Evolutionary conservation across 1,140 invertebrate species (phyloP), one percentile per base, ranked within the genome.

Genomic region (Cecropterus lyciades): DNA sequence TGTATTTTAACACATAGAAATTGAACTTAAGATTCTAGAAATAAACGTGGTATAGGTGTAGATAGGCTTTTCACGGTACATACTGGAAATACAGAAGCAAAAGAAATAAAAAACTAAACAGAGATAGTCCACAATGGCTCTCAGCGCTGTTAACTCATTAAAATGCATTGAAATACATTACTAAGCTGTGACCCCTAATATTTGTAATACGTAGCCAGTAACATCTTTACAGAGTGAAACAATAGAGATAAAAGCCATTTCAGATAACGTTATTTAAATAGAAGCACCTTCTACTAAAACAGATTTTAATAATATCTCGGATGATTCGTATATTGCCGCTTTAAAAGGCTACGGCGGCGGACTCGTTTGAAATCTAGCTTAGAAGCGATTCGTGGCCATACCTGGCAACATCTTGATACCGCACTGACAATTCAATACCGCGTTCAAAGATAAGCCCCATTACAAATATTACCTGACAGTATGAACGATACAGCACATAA

Each of bases 391-490:
- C 53, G 57, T 64, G 68, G 65, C 74, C 71, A 77, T 77, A 71
- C 64, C 69, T 66, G 66, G 70, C 65, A 63, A 67, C 71, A 77
- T 77, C 71, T 75, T 77, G 75, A 74, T 77, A 72, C 37, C 51
- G 65, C 24, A 69, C 42, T 77, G 75, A 77, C 75, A 77, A 74
- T 73, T 77, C 75, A 77, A 77, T 77, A 77, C 72, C 15, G 59
- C 67, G 40, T 70, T 68, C 64, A 64, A 63, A 75, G 72, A 71
- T 77, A 77, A 74, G 72, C 59, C 55, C 75, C 60, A 77, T 73
- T 77, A 73, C 72, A 74, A 77, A 74, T 74, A 77, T 77, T 65
- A 69, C 75, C 70, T 74, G 74, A 72, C 77, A 74, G 72, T 65
- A 73, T 74, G 65, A 77, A 68, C 56, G 77, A 70, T 71, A 74